These are phyloP conservation scores for Ophioderma brevispina DNA, from an alignment of 35 echinoderm and acorn worm genomes.

Conservation along the genomic window DNA sequence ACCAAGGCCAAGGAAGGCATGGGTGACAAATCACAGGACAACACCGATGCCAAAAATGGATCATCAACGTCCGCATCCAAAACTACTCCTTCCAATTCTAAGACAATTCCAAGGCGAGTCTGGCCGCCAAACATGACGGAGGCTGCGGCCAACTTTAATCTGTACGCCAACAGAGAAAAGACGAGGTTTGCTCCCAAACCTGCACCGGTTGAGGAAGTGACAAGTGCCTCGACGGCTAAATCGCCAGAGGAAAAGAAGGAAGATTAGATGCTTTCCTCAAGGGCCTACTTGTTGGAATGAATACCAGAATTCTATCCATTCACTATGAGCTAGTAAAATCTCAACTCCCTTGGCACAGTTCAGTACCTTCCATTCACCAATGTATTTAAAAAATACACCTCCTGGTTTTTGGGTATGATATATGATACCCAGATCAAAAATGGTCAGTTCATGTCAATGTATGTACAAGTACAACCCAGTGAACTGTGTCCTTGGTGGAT, in stretches of 20 bases:
- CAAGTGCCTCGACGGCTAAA: neutral
- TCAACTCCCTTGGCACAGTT: too few relatives aligned
- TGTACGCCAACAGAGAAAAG: constrained; percentile 33
- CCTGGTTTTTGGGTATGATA: too few relatives aligned
- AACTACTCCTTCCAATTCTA: neutral
- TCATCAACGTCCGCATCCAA: neutral
- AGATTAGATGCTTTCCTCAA: neutral
- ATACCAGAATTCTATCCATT: too few relatives aligned
- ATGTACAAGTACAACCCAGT: too few relatives aligned
- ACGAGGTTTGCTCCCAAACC: constrained; percentile 7
- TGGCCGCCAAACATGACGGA: constrained; percentile 71
- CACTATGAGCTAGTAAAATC: too few relatives aligned
- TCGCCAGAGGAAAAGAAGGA: constrained; percentile 11
- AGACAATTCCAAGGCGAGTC: constrained; percentile 48
- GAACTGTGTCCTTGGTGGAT: too few relatives aligned
- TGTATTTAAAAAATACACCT: too few relatives aligned
- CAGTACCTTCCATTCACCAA: too few relatives aligned
- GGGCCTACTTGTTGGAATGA: too few relatives aligned
- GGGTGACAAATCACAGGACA: neutral
- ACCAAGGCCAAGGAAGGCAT: neutral
- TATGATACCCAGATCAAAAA: too few relatives aligned
- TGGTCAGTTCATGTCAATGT: too few relatives aligned
- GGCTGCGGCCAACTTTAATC: constrained; percentile 66
- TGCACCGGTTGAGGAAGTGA: neutral
- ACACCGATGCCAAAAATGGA: neutral